phyloP scores from a whole-genome alignment of 2,113 vertebrate species.

The Tonatia bakeri region DNA sequence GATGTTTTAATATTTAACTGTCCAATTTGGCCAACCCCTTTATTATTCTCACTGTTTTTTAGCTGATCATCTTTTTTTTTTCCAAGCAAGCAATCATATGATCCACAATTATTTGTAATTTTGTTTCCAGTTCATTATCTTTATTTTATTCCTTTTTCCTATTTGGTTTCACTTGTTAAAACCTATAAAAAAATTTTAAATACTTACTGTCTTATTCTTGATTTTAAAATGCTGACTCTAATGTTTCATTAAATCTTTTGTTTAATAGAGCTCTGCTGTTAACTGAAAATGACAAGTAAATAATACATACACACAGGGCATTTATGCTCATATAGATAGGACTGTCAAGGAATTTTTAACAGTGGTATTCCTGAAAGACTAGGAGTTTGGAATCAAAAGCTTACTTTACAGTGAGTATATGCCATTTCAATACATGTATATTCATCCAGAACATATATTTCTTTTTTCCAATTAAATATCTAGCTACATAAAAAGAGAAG shows the following conservation, averaged over 20 bases:
- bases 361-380: not conserved
- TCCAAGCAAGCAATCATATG: not conserved
- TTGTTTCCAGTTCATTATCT: not conserved
- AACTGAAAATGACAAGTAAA: not conserved
- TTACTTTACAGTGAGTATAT: not conserved
- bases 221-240: not conserved
- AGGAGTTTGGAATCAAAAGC: not conserved
- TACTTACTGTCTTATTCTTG: not conserved
- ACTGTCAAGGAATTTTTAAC: not conserved
- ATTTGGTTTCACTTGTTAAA: not conserved
- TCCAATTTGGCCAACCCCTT: not conserved
- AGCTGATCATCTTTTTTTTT: not conserved
- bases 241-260: not conserved
- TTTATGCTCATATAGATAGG: not conserved
- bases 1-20: not conserved
- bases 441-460: not conserved
- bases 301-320: not conserved
- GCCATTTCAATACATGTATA: not conserved
- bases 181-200: not conserved
- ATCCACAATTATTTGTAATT: not conserved
- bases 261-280: not conserved
- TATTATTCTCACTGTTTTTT: not conserved
- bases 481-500: not conserved
- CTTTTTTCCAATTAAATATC: not conserved
- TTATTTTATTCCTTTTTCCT: not conserved